Evolutionary conservation across 2,113 vertebrate species (phyloP).

Genomic region (Lophochroa leadbeateri): DNA sequence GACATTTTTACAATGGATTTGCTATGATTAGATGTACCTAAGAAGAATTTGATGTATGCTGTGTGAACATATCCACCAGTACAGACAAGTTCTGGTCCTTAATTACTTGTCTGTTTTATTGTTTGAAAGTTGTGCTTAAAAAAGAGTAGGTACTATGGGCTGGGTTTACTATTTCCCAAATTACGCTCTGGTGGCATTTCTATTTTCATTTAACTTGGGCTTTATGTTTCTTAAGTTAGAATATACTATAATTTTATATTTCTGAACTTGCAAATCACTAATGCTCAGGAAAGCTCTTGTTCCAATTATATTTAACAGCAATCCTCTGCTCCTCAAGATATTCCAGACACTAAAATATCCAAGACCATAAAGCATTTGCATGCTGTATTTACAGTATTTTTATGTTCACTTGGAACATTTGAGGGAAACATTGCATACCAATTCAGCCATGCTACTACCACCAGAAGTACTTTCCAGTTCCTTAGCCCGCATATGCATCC

Average conservation of each 20-base stretch:
- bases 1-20: background rate
- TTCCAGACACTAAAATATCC: background rate
- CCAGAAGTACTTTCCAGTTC: background rate
- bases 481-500: background rate
- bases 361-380: background rate
- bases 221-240: background rate
- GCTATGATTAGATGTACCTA: background rate
- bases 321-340: background rate
- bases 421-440: background rate
- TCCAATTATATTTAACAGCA: background rate
- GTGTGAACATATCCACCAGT: background rate
- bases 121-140: background rate
- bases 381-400: background rate
- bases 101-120: background rate
- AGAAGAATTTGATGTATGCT: background rate
- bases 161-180: background rate
- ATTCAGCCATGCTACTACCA: background rate
- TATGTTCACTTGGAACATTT: background rate
- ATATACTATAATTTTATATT: background rate
- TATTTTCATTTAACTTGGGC: background rate
- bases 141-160: background rate
- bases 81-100: background rate
- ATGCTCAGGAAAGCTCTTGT: background rate
- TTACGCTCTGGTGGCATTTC: background rate
- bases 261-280: background rate